Evolutionary conservation across 2,888 invertebrate species (phyloP).

Genomic region (Himalopsyche tibetana): DNA sequence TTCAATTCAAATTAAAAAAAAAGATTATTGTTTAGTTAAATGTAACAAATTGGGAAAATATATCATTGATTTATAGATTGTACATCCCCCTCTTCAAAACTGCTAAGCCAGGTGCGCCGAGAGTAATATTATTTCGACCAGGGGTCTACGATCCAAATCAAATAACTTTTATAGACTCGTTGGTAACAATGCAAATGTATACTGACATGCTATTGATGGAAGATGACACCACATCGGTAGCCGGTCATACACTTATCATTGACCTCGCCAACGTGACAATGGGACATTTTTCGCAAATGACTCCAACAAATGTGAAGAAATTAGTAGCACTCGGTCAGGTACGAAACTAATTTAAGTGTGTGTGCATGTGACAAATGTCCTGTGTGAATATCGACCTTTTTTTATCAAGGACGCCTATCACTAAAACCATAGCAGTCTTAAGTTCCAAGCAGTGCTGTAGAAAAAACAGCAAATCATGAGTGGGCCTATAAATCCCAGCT

Average conservation of each 20-base stretch:
- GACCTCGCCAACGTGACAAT: slow-evolving; percentile 77
- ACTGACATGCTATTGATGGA: slow-evolving; percentile 74
- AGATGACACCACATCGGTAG: slow-evolving; percentile 75
- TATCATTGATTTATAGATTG: slow-evolving; percentile 64
- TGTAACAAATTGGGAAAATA: no score
- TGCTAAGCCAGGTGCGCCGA: slow-evolving; percentile 72
- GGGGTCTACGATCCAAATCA: slow-evolving; percentile 73
- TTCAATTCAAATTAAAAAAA: no score
- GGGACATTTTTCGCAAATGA: slow-evolving; percentile 78
- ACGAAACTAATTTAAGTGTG: background rate
- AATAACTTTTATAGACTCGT: slow-evolving; percentile 68
- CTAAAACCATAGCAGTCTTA: no score
- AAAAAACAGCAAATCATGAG: no score
- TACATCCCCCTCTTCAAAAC: slow-evolving; percentile 69
- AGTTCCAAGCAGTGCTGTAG: no score
- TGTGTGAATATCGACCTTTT: no score
- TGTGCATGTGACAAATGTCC: no score
- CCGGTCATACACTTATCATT: slow-evolving; percentile 73
- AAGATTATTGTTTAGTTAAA: no score
- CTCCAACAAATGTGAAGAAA: slow-evolving; percentile 79
- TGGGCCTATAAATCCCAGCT: no score
- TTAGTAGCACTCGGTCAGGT: slow-evolving; percentile 69
- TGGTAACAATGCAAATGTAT: slow-evolving; percentile 68
- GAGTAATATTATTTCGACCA: slow-evolving; percentile 75
- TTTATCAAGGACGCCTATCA: no score